Conservation (phyloP, 1,140 invertebrate species). For the Leptopilina boulardi region DNA sequence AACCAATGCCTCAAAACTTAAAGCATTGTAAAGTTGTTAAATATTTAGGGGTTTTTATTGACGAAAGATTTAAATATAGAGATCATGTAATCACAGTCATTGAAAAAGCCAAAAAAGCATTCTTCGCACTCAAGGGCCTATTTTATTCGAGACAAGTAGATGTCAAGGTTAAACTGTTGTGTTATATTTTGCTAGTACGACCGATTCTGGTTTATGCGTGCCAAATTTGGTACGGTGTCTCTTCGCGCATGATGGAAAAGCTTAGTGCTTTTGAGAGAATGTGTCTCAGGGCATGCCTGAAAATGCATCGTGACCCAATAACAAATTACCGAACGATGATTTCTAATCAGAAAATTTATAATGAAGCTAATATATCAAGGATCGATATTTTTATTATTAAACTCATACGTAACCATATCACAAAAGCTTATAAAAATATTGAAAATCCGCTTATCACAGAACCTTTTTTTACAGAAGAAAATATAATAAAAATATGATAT, state of each 20-base stretch:
- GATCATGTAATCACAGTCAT: background rate
- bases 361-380: too few species aligned
- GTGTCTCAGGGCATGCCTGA: background rate
- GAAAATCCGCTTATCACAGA: too few species aligned
- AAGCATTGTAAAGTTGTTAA: background rate
- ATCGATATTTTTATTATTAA: too few species aligned
- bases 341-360: too few species aligned
- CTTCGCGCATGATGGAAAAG: background rate
- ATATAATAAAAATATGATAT: too few species aligned
- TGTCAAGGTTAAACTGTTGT: background rate
- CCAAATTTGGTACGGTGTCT: background rate
- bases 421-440: too few species aligned
- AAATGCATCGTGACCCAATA: too few species aligned
- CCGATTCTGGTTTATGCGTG: background rate
- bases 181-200: background rate
- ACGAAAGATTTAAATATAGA: background rate
- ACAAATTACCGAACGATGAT: too few species aligned
- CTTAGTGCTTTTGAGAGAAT: background rate
- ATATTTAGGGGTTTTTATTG: background rate
- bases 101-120: background rate
- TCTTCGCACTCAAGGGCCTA: background rate
- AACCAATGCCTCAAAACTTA: background rate
- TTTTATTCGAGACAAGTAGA: background rate
- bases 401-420: too few species aligned
- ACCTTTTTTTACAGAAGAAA: too few species aligned